These are phyloP conservation scores for Psilopsiagon aurifrons DNA, from an alignment of 2,113 vertebrate genomes.

Conservation along the genomic window DNA sequence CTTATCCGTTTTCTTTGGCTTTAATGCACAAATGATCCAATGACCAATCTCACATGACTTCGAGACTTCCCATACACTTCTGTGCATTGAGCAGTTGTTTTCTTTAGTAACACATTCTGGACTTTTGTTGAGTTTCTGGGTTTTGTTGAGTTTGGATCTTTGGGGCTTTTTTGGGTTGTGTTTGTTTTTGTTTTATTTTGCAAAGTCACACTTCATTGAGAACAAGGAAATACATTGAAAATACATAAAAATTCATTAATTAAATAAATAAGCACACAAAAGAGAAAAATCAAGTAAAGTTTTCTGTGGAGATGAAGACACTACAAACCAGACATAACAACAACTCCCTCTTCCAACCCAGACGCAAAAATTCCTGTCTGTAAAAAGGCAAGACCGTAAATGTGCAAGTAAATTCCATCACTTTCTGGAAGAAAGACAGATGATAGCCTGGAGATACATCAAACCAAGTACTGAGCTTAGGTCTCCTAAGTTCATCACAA, in stretches of 20 bases:
- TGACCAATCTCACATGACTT: neutral
- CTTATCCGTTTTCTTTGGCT: neutral
- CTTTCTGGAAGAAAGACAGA: neutral
- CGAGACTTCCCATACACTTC: neutral
- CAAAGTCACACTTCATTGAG: neutral
- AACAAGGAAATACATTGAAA: neutral
- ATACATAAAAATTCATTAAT: neutral
- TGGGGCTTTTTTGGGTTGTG: neutral
- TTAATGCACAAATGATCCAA: neutral
- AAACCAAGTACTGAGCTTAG: neutral
- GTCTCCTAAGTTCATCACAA: neutral
- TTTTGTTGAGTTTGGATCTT: neutral
- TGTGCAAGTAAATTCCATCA: neutral
- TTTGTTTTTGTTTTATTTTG: neutral
- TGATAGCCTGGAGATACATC: neutral
- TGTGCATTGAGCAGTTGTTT: neutral
- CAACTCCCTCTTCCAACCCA: neutral
- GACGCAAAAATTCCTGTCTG: neutral
- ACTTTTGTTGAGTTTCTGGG: neutral
- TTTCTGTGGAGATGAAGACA: neutral
- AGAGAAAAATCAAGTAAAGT: neutral
- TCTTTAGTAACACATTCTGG: neutral
- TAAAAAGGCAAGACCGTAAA: neutral
- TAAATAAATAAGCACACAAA: neutral
- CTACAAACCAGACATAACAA: neutral